Base-by-base conservation (phyloP, 2,797 vertebrate genomes). In the Holocentrus rufus region DNA sequence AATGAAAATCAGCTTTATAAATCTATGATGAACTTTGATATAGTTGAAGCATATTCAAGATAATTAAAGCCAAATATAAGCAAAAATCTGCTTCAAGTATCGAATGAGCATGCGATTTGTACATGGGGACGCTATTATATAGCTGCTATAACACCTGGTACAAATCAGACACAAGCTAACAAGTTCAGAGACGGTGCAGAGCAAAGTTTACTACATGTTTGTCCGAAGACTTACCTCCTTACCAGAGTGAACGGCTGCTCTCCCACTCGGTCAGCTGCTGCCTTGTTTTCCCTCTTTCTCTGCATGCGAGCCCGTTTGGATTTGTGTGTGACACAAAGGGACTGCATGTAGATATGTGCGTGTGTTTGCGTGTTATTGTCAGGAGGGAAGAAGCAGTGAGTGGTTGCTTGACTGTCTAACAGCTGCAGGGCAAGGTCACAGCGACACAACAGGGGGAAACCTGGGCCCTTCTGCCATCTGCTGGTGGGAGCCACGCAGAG, bases 361-460 rank as follows among this genome's bases (percentile, higher is more conserved):
- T 68, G 79, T 64, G 80, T 49, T 30, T 27, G 72, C 1, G 0
- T 69, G 67, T 39, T 79, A 73, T 39, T 68, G 56, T 70, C 69
- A 52, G 34, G 52, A 55, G 56, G 30, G 64, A 50, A 62, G 68
- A 50, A 25, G 57, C 54, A 55, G 54, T 5, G 61, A 60, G 64
- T 22, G 56, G 59, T 30, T 36, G 62, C 18, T 63, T 76, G 76
- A 88, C 87, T 81, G 80, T 71, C 25, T 10, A 44, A 60, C 71
- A 59, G 64, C 30, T 44, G 66, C 22, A 39, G 49, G 42, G 31
- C 66, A 91, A 90, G 87, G 91, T 91, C 89, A 90, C 71, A 7
- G 47, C 15, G 23, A 36, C n/a, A 23, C 25, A 49, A 7, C 1
- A 0, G n/a, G 30, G 6, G 42, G 23, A 68, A 64, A 54, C 22